Evolutionary conservation across 2,113 vertebrate genomes (phyloP).

Genomic region (Sceloporus undulatus): DNA sequence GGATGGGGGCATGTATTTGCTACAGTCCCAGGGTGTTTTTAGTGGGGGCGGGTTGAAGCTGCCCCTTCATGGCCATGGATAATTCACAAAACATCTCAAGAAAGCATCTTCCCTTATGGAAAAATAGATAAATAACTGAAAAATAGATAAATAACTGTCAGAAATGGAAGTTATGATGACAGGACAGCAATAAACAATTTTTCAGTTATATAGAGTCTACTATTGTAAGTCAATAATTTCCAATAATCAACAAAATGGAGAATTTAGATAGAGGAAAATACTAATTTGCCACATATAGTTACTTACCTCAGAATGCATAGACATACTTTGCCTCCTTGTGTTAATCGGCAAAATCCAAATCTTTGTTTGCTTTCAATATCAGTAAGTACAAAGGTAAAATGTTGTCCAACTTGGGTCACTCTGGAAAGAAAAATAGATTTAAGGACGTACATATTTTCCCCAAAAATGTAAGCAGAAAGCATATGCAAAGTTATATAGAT

Average conservation of each 20-base stretch:
- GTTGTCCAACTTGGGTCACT: slow-evolving; percentile 95
- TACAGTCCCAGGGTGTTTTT: too few relatives aligned
- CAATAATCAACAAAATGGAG: not conserved
- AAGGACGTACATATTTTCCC: not conserved
- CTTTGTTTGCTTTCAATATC: slow-evolving; percentile 97
- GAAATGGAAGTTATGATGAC: not conserved
- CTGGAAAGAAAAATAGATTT: slow-evolving; percentile 73
- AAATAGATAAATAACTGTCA: slow-evolving; percentile 12
- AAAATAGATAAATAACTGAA: not conserved
- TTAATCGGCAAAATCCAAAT: slow-evolving; percentile 97
- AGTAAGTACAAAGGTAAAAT: slow-evolving; percentile 98
- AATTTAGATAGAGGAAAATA: not conserved
- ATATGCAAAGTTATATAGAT: not conserved
- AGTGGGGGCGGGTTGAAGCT: too few relatives aligned
- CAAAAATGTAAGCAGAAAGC: not conserved
- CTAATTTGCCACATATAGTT: not conserved
- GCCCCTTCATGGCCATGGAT: not conserved
- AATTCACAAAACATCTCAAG: slow-evolving; percentile 18
- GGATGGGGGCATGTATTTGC: too few relatives aligned
- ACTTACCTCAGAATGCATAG: slow-evolving; percentile 95
- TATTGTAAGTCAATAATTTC: slow-evolving; percentile 24
- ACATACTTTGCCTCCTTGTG: slow-evolving; percentile 91
- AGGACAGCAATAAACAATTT: not conserved
- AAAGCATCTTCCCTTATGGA: slow-evolving; percentile 5
- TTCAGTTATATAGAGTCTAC: not conserved